phyloP scores from a whole-genome alignment of 2,113 vertebrate species.

The Pantherophis guttatus region DNA sequence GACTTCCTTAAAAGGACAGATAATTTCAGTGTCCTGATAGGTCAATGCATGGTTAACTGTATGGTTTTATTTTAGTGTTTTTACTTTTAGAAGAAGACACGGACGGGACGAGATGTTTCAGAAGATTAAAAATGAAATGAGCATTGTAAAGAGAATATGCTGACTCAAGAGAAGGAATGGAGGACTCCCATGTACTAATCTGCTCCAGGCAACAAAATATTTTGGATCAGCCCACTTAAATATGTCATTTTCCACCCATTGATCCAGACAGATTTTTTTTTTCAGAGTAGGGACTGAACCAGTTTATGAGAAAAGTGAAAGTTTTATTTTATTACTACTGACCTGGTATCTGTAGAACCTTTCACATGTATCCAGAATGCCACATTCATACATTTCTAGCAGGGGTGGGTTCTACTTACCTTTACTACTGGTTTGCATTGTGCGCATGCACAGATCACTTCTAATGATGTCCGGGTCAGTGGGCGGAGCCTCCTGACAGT shows the following conservation, averaged over 20 bases:
- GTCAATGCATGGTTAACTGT: background rate
- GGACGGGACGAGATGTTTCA: background rate
- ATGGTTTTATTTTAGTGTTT: background rate
- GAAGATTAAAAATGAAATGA: background rate
- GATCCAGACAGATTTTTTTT: background rate
- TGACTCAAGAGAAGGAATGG: background rate
- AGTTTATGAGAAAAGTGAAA: background rate
- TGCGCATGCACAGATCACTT: too few relatives aligned
- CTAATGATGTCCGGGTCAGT: too few relatives aligned
- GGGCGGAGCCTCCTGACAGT: too few relatives aligned
- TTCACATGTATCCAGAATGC: background rate
- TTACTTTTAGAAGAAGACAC: background rate
- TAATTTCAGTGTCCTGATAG: background rate
- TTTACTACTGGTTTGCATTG: too few relatives aligned
- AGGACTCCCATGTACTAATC: background rate
- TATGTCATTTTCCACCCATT: background rate
- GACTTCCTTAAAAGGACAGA: background rate
- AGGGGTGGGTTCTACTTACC: too few relatives aligned
- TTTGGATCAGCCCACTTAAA: background rate
- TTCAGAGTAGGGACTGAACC: background rate
- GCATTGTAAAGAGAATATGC: background rate
- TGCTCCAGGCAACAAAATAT: background rate
- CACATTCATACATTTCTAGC: background rate
- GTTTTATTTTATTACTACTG: background rate
- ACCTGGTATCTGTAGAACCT: background rate